Percentiles rank a stretch among this genome's conserved stretches.
Evolutionary conservation across 2,888 invertebrate species (phyloP).

Genomic region (Nudaria mundana): DNA sequence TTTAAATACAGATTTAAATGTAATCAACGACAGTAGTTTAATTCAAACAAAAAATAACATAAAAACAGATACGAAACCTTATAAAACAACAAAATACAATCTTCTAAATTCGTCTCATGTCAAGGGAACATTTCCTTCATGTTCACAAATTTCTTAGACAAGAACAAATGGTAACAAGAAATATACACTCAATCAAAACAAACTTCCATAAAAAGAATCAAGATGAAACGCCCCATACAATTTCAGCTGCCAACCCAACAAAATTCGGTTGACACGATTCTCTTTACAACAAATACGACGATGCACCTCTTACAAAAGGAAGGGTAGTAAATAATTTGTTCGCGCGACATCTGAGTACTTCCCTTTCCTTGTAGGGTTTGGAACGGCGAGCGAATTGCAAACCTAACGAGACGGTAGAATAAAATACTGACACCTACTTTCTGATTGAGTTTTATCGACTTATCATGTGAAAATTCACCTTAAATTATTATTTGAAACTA

Average conservation of each 20-base stretch:
- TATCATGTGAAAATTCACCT: slow-evolving; percentile 10
- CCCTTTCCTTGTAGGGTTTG: slow-evolving; percentile 66
- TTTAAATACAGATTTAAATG: too few relatives aligned
- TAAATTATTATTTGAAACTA: not conserved
- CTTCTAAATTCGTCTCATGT: not conserved
- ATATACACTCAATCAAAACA: slow-evolving; percentile 30
- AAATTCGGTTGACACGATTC: slow-evolving; percentile 35
- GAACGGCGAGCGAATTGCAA: slow-evolving; percentile 45
- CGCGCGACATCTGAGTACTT: slow-evolving; percentile 73
- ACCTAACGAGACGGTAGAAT: slow-evolving; percentile 52
- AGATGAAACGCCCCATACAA: slow-evolving; percentile 32
- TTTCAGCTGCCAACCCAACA: slow-evolving; percentile 25
- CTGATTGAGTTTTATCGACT: slow-evolving; percentile 55
- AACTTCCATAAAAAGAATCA: slow-evolving; percentile 34
- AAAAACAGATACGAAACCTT: not conserved
- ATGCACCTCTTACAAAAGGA: slow-evolving; percentile 60
- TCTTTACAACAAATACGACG: slow-evolving; percentile 51
- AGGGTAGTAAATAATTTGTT: slow-evolving; percentile 76
- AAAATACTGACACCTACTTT: slow-evolving; percentile 67
- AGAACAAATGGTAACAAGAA: slow-evolving; percentile 23
- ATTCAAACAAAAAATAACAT: too few relatives aligned
- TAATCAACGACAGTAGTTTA: too few relatives aligned
- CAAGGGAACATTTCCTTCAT: not conserved
- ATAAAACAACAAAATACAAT: not conserved
- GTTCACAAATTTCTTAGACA: slow-evolving; percentile 9